Conservation (phyloP, 37 sponge, comb jelly and placozoan species). For the Axinella damicornis region DNA sequence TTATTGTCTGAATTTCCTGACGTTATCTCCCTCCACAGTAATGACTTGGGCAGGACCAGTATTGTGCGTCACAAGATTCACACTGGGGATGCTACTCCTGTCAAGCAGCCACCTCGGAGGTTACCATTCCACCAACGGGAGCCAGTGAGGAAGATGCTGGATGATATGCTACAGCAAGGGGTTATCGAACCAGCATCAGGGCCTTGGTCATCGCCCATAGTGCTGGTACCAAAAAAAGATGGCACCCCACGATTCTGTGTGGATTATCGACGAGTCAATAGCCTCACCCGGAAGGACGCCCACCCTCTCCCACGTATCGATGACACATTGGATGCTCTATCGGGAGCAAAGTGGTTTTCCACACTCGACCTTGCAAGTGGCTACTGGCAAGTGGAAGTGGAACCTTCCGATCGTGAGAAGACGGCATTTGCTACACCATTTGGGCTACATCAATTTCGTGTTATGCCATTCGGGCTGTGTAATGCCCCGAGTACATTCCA, state of each 20-base stretch:
- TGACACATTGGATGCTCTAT: not conserved
- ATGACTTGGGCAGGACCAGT: not conserved
- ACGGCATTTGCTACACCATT: constrained; percentile 10
- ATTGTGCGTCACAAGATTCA: not conserved
- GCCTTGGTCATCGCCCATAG: not conserved
- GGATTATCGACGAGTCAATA: not conserved
- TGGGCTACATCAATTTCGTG: not conserved
- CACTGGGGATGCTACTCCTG: not conserved
- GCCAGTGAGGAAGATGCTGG: not conserved
- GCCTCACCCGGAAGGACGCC: not conserved
- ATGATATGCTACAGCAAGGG: not conserved
- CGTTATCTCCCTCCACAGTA: no score
- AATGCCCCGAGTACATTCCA: not conserved
- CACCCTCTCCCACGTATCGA: not conserved
- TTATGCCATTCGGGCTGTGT: not conserved
- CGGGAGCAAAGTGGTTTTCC: not conserved
- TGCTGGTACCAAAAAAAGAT: constrained; percentile 6
- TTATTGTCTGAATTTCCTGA: no score
- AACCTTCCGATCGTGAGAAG: not conserved
- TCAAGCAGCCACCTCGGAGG: not conserved
- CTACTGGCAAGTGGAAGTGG: constrained; percentile 7
- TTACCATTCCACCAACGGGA: not conserved
- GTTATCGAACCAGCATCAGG: not conserved
- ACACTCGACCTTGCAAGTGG: not conserved
- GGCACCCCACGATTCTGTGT: not conserved